Evolutionary conservation across 2,888 invertebrate genomes (phyloP).

Genomic region (Limenitis camilla): DNA sequence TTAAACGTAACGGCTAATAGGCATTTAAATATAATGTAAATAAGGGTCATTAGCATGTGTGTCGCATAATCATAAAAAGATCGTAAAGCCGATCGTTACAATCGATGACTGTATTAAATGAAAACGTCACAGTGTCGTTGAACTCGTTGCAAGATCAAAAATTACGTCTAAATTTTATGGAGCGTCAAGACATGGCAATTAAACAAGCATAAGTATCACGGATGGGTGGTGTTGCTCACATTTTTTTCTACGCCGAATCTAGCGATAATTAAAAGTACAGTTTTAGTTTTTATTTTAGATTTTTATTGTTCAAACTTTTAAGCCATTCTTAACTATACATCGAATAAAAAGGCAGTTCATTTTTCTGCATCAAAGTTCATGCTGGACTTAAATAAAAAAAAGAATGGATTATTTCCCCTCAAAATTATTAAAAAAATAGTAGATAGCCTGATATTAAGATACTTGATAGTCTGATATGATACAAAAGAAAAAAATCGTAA

Average conservation of each 20-base stretch:
- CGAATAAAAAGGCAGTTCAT: too few species aligned
- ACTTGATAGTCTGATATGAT: too few species aligned
- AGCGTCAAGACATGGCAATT: conserved; percentile 63
- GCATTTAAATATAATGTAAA: background rate
- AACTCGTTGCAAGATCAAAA: conserved; percentile 50
- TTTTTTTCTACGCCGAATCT: conserved; percentile 12
- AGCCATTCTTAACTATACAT: too few species aligned
- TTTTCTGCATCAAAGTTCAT: too few species aligned
- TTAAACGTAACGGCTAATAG: background rate
- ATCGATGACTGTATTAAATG: conserved; percentile 19
- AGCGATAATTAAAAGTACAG: conserved; percentile 25
- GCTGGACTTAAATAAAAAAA: too few species aligned
- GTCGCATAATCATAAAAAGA: conserved; percentile 1
- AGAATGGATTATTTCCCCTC: too few species aligned
- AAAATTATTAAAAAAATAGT: too few species aligned
- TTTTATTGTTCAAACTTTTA: too few species aligned
- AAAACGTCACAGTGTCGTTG: conserved; percentile 38
- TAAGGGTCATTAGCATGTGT: background rate
- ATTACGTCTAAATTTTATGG: conserved; percentile 64
- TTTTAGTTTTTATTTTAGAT: background rate
- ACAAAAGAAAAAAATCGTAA: too few species aligned
- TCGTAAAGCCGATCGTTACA: conserved; percentile 7
- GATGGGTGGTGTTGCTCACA: conserved; percentile 37
- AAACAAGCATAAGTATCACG: conserved; percentile 52
- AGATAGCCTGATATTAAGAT: too few species aligned